phyloP scores from a whole-genome alignment of 30 jellyfish, hydroid and myxozoan genomes.

The Pelagia noctiluca region DNA sequence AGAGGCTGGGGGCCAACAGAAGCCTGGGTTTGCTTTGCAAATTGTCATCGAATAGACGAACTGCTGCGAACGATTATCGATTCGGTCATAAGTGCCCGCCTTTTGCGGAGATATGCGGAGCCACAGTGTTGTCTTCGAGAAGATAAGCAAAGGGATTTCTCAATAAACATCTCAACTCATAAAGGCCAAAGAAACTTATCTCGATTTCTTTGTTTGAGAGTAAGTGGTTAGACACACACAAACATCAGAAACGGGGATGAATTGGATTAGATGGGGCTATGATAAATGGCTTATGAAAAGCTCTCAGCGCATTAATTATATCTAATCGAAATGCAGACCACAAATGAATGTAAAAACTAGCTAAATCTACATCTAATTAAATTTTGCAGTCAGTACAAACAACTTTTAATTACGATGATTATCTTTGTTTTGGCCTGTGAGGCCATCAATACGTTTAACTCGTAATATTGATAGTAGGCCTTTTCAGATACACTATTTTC shows the following conservation, averaged over 20 bases:
- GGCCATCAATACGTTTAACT: too few relatives aligned
- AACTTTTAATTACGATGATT: too few relatives aligned
- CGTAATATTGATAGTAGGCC: too few relatives aligned
- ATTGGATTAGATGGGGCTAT: constrained; percentile 30
- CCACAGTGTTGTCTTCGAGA: constrained; percentile 17
- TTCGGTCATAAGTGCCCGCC: constrained; percentile 24
- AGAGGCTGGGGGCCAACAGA: constrained; percentile 12
- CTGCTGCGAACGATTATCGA: constrained; percentile 43
- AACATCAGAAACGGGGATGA: not conserved
- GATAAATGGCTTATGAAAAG: not conserved
- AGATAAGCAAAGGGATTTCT: constrained; percentile 22
- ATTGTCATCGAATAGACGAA: constrained; percentile 22
- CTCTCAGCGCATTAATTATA: constrained; percentile 39
- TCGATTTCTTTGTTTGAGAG: not conserved
- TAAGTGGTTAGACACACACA: constrained; percentile 4
- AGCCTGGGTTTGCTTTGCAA: not conserved
- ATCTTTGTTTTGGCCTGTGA: too few relatives aligned
- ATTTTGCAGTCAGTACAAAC: too few relatives aligned
- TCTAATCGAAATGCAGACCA: constrained; percentile 54
- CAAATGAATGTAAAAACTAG: not conserved
- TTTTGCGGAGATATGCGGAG: constrained; percentile 28
- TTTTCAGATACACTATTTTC: too few relatives aligned
- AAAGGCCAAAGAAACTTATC: not conserved
- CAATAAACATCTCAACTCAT: not conserved
- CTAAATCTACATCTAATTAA: too few relatives aligned